Conservation (phyloP, 2,113 vertebrate species). For the Myrmecobius fasciatus region DNA sequence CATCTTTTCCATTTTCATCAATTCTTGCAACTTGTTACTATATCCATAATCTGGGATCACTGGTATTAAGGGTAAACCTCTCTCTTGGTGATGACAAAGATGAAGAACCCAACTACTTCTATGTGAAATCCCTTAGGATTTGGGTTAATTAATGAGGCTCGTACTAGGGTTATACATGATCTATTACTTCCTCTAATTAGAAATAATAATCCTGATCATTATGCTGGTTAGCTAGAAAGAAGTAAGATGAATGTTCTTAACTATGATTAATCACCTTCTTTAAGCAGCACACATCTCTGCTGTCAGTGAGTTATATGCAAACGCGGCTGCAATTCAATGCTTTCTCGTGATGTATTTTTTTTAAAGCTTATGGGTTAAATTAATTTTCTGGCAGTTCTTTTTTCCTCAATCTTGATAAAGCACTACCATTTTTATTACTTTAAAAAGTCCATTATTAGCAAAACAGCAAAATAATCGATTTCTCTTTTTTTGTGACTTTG, state of each 20-base stretch:
- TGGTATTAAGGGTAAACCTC: constrained; percentile 85
- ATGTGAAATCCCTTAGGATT: constrained; percentile 91
- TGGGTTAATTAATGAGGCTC: constrained; percentile 97
- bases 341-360: constrained; percentile 73
- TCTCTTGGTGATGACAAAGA: constrained; percentile 92
- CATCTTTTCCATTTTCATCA: constrained; percentile 75
- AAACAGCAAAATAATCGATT: constrained; percentile 34
- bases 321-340: constrained; percentile 79
- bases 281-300: constrained; percentile 82
- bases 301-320: constrained; percentile 84
- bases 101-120: constrained; percentile 90
- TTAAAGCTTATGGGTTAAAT: constrained; percentile 58
- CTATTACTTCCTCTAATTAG: constrained; percentile 99
- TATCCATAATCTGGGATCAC: constrained; percentile 82
- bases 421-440: background rate
- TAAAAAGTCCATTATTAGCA: constrained; percentile 15
- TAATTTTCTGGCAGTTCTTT: constrained; percentile 49
- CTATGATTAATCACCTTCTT: constrained; percentile 93
- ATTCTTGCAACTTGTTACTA: constrained; percentile 81
- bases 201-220: constrained; percentile 99
- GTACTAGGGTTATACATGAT: constrained; percentile 97
- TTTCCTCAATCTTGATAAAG: constrained; percentile 45
- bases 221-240: constrained; percentile 96
- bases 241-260: constrained; percentile 96
- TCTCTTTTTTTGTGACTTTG: constrained; percentile 43